Evolutionary conservation across 64 coral and sea anemone genomes (phyloP), one percentile per base, ranked within the genome.

Genomic region (Montipora capricornis): DNA sequence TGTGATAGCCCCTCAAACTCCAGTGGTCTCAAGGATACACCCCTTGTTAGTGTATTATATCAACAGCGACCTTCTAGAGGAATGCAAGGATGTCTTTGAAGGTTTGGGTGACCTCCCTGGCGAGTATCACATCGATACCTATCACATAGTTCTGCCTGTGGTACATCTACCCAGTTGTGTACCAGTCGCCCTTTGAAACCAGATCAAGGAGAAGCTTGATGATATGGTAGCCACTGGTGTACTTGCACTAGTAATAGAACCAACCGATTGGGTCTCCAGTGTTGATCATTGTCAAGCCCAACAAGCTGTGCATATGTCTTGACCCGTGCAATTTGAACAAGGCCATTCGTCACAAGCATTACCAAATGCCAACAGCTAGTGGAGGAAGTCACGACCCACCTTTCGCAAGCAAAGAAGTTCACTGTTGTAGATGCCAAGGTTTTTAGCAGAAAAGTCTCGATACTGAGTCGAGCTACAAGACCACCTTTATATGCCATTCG

Each of bases 81-180:
- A 93, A 93, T 93, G 75, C 91, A 80, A 93, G 58, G 73, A 87
- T 93, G 80, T 59, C 12, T 77, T 49, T 77, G 75, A 47, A 77
- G 29, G 75, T 47, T 80, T 80, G 77, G 77, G 49, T 4, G 68
- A 75, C 77, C 77, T 83, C 76, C 77, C 85, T 74, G 84, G 77
- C 64, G 78, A 87, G 68, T 81, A 82, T 68, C 76, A 88, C 83
- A 94, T 94, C 75, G 60, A 75, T 1, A 79, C 74, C 26, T 77
- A 88, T 80, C 24, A 73, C 57, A 71, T 75, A 49, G 83, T 93
- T 69, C 74, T 53, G 44, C 75, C 83, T 26, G 91, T 93, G 73
- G 84, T 93, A 49, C 84, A 93, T 79, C 74, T 84, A 50, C 83
- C 92, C 16, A 84, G 84, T 11, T 44, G 92, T 68, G 84, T 94